A percentile compares a stretch with the other conserved stretches of the same genome.
Evolutionary conservation across 2,113 vertebrate genomes (phyloP).

Genomic region (Mugil cephalus): DNA sequence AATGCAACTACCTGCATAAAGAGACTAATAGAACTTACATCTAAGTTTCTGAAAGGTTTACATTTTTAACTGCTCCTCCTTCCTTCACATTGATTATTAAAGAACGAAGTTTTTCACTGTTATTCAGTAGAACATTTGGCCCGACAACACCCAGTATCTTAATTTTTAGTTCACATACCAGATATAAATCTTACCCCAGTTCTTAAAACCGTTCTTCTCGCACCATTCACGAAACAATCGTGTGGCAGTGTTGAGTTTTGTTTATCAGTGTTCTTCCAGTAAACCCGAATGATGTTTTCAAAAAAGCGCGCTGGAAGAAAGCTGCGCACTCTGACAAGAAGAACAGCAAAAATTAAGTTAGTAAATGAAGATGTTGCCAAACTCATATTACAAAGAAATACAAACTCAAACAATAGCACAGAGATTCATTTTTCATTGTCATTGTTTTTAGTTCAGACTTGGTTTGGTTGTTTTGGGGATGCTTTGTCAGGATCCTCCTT

Average conservation of each 20-base stretch:
- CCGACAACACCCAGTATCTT: too few species aligned
- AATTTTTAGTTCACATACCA: background rate
- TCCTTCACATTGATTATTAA: too few species aligned
- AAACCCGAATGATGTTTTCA: conserved; percentile 88
- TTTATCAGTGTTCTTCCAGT: too few species aligned
- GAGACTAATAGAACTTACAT: too few species aligned
- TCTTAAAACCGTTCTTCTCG: conserved; percentile 82
- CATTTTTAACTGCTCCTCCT: too few species aligned
- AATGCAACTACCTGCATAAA: too few species aligned
- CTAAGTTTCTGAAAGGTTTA: too few species aligned
- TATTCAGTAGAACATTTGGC: too few species aligned
- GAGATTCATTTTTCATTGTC: background rate
- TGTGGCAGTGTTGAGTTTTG: conserved; percentile 69
- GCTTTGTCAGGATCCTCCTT: conserved; percentile 77
- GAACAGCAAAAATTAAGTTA: conserved; percentile 1
- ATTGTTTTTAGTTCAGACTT: conserved; percentile 80
- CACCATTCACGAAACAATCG: conserved; percentile 86
- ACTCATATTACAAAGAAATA: background rate
- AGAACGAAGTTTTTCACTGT: too few species aligned
- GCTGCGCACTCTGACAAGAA: conserved; percentile 85
- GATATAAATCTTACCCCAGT: background rate
- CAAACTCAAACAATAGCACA: background rate
- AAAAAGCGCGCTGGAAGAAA: conserved; percentile 84
- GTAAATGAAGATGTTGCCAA: background rate
- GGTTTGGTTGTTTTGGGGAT: conserved; percentile 80